phyloP scores from a whole-genome alignment of 1,140 invertebrate species.

The Orussus abietinus region DNA sequence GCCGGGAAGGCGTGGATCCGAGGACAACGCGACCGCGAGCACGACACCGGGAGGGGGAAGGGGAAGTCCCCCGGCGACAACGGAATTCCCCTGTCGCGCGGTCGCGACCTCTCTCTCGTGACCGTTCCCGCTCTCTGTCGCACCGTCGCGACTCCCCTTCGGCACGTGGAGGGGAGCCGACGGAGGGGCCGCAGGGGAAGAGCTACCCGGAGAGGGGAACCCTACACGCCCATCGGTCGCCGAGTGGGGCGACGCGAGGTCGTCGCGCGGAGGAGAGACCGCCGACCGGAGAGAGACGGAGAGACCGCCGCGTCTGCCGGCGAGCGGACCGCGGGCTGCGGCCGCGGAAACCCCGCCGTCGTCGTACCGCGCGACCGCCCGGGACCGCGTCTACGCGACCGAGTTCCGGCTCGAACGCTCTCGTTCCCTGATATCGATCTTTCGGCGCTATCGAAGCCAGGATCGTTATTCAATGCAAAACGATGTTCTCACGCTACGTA shows the following conservation, averaged over 20 bases:
- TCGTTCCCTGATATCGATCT: too few species aligned
- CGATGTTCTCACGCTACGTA: too few species aligned
- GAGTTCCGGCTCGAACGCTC: too few species aligned
- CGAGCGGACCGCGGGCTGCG: background rate
- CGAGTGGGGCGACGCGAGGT: background rate
- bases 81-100: conserved; percentile 7
- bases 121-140: conserved; percentile 18
- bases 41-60: conserved; percentile 30
- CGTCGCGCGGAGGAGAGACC: conserved; percentile 15
- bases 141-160: conserved; percentile 21
- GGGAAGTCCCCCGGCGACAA: conserved; percentile 17
- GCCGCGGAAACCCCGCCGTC: background rate
- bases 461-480: too few species aligned
- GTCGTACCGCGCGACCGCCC: too few species aligned
- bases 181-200: conserved; percentile 23
- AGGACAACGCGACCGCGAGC: conserved; percentile 29
- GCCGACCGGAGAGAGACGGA: conserved; percentile 11
- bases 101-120: conserved; percentile 10
- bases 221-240: conserved; percentile 36
- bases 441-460: too few species aligned
- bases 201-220: conserved; percentile 1
- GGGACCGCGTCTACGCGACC: too few species aligned
- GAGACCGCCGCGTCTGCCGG: conserved; percentile 14
- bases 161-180: conserved; percentile 12
- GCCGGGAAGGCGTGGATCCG: conserved; percentile 46